Evolutionary conservation across 2,888 invertebrate genomes (phyloP), one percentile per base, ranked within the genome.

Genomic region (Crocallis elinguaria): DNA sequence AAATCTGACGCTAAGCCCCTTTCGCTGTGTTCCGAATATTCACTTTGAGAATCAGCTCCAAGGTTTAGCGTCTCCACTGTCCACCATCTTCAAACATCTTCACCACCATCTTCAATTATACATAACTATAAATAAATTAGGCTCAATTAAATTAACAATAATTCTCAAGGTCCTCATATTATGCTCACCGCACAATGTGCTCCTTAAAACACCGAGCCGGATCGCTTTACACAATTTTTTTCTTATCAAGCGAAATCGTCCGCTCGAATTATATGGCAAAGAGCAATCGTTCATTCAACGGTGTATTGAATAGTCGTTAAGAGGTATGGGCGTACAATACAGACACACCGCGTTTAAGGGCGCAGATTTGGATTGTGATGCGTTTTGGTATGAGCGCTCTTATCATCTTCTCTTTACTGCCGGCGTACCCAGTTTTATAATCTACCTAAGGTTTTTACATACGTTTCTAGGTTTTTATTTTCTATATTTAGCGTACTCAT

Each of bases 221-320:
- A 90, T 91, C 88, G 71, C 84, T 84, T 89, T 89, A 88, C 88
- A 88, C 73, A 56, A 67, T 76, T 79, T 86, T 83, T 84, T 85
- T 81, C 77, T 71, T 67, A 66, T 75, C 66, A 71, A 78, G 67
- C 75, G 73, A 79, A 80, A 82, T 82, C 79, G 84, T 85, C 82
- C 82, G 79, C 79, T 75, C 72, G 82, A 85, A 86, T 87, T 86
- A 84, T 83, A 83, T 77, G 84, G 82, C 84, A 82, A 86, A 87
- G 84, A 88, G 88, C 89, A 89, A 91, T 90, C 86, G 82, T 84
- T 89, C 85, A 90, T 89, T 89, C 87, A 88, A 79, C 75, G 74
- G 75, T 74, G 77, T 82, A 90, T 91, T 91, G 90, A 91, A 91
- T 89, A 86, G 90, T 87, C 84, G 85, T 90, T 88, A 88, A 77